Evolutionary conservation across 2,113 vertebrate species (phyloP).

Genomic region (Semicossyphus pulcher): DNA sequence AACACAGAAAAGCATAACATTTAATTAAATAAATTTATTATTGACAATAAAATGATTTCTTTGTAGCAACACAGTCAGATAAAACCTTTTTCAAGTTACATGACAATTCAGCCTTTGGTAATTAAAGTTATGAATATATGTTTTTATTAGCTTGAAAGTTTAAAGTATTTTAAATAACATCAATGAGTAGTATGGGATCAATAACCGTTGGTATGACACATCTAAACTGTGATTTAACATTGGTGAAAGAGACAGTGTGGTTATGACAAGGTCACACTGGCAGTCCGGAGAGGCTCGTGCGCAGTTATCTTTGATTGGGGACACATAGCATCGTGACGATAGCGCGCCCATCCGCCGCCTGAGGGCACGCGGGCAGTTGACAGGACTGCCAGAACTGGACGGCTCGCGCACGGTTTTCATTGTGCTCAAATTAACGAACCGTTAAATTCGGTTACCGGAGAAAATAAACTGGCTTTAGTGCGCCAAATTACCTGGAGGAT

Average conservation of each 20-base stretch:
- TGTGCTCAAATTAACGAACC: not conserved
- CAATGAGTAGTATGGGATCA: not conserved
- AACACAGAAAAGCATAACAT: too few species aligned
- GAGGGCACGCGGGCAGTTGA: conserved; percentile 39
- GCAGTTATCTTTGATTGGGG: conserved; percentile 11
- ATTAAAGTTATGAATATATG: too few species aligned
- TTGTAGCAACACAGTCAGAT: not conserved
- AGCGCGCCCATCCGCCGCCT: conserved; percentile 49
- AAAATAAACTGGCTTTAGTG: not conserved
- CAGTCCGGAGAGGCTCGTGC: conserved; percentile 42
- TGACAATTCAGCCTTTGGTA: not conserved
- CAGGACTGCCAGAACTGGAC: not conserved
- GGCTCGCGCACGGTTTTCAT: conserved; percentile 7
- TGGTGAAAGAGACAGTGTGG: not conserved
- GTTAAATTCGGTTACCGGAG: not conserved
- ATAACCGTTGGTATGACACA: not conserved
- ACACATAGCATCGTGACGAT: conserved; percentile 15
- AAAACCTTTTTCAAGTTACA: not conserved
- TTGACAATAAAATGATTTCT: too few species aligned
- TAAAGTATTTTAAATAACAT: not conserved
- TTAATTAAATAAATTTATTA: not conserved
- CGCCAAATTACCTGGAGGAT: not conserved
- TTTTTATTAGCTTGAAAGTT: too few species aligned
- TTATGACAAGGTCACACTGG: conserved; percentile 63
- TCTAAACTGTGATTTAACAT: conserved; percentile 9